phyloP scores from a whole-genome alignment of 2,888 invertebrate genomes.

The Sminthurides aquaticus region DNA sequence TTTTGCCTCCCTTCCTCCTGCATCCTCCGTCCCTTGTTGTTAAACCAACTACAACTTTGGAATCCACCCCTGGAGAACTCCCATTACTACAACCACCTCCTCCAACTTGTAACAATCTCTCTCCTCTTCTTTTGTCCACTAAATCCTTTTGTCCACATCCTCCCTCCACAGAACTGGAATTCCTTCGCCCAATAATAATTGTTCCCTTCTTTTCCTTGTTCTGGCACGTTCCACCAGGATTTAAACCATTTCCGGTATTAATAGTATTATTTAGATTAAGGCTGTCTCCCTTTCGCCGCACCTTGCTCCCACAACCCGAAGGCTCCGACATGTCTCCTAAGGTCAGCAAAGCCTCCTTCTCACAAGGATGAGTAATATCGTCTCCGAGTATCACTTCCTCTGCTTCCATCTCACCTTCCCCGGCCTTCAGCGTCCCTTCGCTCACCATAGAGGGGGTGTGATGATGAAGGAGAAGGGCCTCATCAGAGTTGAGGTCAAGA shows the following conservation, averaged over 20 bases:
- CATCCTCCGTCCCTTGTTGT: too few species aligned
- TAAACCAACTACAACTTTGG: too few species aligned
- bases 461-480: slow-evolving; percentile 21
- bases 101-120: background rate
- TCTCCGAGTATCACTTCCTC: background rate
- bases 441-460: slow-evolving; percentile 43
- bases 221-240: background rate
- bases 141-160: background rate
- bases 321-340: background rate
- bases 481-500: background rate
- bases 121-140: slow-evolving; percentile 1
- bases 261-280: background rate
- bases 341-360: background rate
- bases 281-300: background rate
- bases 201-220: background rate
- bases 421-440: slow-evolving; percentile 42
- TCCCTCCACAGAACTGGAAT: too few species aligned
- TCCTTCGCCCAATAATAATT: background rate
- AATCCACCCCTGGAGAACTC: background rate
- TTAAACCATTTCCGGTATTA: background rate
- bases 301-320: background rate
- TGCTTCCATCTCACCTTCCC: slow-evolving; percentile 30
- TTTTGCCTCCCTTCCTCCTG: background rate
- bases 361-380: slow-evolving; percentile 4
- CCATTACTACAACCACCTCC: background rate